Evolutionary conservation across 2,888 invertebrate genomes (phyloP).

Genomic region (Troilus luridus): DNA sequence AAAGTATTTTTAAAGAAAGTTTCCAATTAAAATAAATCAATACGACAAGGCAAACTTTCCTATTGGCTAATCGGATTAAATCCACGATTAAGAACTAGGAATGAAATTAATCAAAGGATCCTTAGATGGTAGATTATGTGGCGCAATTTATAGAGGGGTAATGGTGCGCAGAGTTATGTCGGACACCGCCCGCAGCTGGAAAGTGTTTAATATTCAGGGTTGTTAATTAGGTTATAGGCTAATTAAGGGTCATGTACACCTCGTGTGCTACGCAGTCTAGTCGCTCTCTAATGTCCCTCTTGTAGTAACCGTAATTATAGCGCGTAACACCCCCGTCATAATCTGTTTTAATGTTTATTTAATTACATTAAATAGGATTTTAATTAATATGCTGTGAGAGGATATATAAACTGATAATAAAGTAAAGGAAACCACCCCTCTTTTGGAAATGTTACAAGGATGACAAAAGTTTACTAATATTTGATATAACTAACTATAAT

Average conservation of each 20-base stretch:
- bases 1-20: background rate
- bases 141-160: background rate
- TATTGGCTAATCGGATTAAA: background rate
- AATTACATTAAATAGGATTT: no score
- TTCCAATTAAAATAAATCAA: background rate
- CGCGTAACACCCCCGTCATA: background rate
- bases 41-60: background rate
- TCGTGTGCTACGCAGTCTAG: background rate
- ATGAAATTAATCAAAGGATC: background rate
- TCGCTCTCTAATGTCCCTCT: background rate
- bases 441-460: no score
- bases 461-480: no score
- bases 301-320: background rate
- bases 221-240: slow-evolving; percentile 43
- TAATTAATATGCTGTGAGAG: no score
- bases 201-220: slow-evolving; percentile 24
- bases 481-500: no score
- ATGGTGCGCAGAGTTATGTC: background rate
- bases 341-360: no score
- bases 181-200: slow-evolving; percentile 7
- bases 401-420: no score
- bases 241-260: background rate
- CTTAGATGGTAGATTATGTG: background rate
- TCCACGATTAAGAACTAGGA: background rate
- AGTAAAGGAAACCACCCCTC: no score